phyloP scores from a whole-genome alignment of 2,888 invertebrate genomes.

The Tachina fera region DNA sequence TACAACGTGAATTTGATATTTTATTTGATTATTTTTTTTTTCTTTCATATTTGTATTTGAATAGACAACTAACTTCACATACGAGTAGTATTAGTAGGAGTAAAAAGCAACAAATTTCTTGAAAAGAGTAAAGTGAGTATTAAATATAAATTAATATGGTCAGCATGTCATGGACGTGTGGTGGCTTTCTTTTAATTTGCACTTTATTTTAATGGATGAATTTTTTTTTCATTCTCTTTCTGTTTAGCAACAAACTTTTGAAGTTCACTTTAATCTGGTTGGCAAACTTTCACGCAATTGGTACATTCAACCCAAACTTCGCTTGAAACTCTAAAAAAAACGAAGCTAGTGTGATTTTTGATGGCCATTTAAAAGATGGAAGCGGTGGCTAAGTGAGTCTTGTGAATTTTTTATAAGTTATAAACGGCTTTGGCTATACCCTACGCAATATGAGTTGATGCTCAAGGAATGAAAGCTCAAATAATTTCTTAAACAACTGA shows the following conservation, averaged over 20 bases:
- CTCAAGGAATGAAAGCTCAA: too few species aligned
- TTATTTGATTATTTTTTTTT: not conserved
- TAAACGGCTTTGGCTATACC: not conserved
- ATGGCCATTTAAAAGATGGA: constrained; percentile 16
- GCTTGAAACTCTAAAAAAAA: not conserved
- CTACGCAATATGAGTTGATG: not conserved
- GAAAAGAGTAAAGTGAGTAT: constrained; percentile 69
- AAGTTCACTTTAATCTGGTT: constrained; percentile 31
- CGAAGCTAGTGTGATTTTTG: constrained; percentile 4
- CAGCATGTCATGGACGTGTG: constrained; percentile 70
- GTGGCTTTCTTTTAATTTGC: constrained; percentile 68
- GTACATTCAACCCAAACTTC: constrained; percentile 60
- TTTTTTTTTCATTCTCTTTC: constrained; percentile 10
- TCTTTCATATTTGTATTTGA: not conserved
- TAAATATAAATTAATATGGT: constrained; percentile 78
- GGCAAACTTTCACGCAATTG: constrained; percentile 56
- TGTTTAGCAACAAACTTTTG: constrained; percentile 19
- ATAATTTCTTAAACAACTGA: too few species aligned
- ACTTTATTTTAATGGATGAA: constrained; percentile 32
- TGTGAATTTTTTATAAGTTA: not conserved
- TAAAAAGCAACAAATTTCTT: constrained; percentile 69
- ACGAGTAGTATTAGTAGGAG: too few species aligned
- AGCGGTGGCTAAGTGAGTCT: constrained; percentile 25
- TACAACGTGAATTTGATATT: not conserved
- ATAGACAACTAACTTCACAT: not conserved